Conservation (phyloP, 2,113 vertebrate species). For the Leucopternis melanops region DNA sequence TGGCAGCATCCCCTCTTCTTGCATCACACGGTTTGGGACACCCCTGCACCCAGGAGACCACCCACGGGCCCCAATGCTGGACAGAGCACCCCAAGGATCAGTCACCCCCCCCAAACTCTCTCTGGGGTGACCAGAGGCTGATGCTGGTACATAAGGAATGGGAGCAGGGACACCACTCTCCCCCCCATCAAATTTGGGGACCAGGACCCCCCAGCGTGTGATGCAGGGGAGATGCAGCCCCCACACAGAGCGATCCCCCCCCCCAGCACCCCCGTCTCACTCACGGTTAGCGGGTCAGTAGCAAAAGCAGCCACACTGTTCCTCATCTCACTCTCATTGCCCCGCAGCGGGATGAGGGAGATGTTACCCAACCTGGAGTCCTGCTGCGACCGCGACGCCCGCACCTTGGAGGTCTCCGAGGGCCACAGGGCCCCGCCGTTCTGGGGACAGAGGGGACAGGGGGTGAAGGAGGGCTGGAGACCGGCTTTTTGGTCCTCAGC, state of each 20-base stretch:
- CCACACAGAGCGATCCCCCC: too few species aligned
- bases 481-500: rapidly evolving
- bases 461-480: too few species aligned
- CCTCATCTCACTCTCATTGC: constrained; percentile 93
- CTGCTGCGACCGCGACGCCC: constrained; percentile 57
- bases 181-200: background rate
- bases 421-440: constrained; percentile 85
- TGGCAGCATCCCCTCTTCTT: background rate
- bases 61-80: rapidly evolving
- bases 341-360: constrained; percentile 90
- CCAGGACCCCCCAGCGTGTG: background rate
- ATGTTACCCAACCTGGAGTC: constrained; percentile 86
- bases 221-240: background rate
- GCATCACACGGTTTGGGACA: background rate
- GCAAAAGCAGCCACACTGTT: constrained; percentile 90
- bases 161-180: background rate
- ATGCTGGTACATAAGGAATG: background rate
- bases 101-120: too few species aligned
- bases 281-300: constrained; percentile 86
- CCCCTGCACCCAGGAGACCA: background rate
- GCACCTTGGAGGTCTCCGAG: constrained; percentile 67
- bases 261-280: constrained; percentile 8
- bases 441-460: constrained; percentile 8
- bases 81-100: background rate
- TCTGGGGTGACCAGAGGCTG: background rate